These are phyloP conservation scores for Sinelater perroti DNA, from an alignment of 2,888 invertebrate genomes.

Conservation along the genomic window DNA sequence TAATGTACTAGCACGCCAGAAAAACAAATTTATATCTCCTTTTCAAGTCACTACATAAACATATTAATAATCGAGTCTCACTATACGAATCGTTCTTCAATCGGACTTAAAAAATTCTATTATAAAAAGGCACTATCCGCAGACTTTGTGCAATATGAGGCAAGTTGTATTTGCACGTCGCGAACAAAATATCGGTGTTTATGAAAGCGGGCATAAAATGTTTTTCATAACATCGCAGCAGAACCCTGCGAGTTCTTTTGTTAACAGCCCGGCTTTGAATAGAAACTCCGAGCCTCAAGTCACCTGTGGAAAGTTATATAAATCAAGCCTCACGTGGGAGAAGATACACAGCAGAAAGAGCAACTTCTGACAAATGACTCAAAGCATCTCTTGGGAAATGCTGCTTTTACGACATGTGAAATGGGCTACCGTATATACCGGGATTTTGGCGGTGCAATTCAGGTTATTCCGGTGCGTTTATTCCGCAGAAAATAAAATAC, in stretches of 20 bases:
- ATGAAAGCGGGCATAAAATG: no score
- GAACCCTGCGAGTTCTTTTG: slow-evolving; percentile 3
- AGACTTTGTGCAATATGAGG: no score
- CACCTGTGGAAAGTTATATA: slow-evolving; percentile 18
- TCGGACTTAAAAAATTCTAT: no score
- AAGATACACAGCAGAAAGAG: slow-evolving; percentile 17
- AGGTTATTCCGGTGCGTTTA: slow-evolving; percentile 7
- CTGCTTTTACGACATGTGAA: slow-evolving; percentile 18
- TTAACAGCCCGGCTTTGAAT: slow-evolving; percentile 3
- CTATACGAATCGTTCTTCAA: no score
- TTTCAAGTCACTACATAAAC: no score
- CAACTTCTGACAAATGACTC: slow-evolving; percentile 17
- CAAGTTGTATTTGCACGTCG: no score
- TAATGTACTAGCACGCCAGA: no score
- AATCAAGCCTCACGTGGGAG: slow-evolving; percentile 13
- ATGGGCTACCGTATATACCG: slow-evolving; percentile 8
- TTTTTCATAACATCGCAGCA: no score
- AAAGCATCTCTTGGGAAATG: slow-evolving; percentile 18
- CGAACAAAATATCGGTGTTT: no score
- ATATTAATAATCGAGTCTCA: no score
- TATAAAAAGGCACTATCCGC: no score
- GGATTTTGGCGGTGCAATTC: slow-evolving; percentile 3
- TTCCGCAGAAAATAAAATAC: slow-evolving; percentile 7
- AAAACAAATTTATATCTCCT: no score
- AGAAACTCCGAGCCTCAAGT: slow-evolving; percentile 9